These are phyloP conservation scores for Alosa alosa DNA, from an alignment of 2,113 vertebrate species.

Conservation along the genomic window DNA sequence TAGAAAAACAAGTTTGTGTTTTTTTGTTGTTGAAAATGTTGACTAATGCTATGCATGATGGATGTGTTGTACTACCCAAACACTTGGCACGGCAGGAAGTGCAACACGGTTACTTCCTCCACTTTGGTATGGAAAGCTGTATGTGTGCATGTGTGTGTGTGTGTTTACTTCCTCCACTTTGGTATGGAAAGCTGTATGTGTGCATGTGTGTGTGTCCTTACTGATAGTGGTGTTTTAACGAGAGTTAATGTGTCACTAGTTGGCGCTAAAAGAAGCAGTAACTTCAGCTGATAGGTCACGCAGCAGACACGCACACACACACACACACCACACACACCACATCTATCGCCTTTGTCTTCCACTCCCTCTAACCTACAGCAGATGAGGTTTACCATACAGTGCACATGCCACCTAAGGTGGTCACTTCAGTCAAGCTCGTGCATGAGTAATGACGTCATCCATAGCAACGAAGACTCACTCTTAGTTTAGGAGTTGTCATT, in stretches of 20 bases:
- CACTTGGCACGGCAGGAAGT: background rate
- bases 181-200: background rate
- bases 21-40: no score
- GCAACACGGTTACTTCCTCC: background rate
- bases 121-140: background rate
- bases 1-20: no score
- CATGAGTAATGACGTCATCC: no score
- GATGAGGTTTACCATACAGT: background rate
- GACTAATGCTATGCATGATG: no score
- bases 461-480: no score
- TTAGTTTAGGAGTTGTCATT: no score
- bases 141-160: background rate
- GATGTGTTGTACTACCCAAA: no score
- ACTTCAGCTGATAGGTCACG: background rate
- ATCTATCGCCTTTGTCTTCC: background rate
- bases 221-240: conserved; percentile 12
- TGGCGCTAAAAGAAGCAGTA: background rate
- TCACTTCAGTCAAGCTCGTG: no score
- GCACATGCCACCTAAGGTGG: no score
- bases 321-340: background rate
- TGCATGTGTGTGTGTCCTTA: background rate
- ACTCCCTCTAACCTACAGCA: background rate
- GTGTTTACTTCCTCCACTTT: background rate
- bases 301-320: background rate
- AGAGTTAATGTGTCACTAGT: conserved; percentile 15